Evolutionary conservation across 2,113 vertebrate species (phyloP).

Genomic region (Lota lota): DNA sequence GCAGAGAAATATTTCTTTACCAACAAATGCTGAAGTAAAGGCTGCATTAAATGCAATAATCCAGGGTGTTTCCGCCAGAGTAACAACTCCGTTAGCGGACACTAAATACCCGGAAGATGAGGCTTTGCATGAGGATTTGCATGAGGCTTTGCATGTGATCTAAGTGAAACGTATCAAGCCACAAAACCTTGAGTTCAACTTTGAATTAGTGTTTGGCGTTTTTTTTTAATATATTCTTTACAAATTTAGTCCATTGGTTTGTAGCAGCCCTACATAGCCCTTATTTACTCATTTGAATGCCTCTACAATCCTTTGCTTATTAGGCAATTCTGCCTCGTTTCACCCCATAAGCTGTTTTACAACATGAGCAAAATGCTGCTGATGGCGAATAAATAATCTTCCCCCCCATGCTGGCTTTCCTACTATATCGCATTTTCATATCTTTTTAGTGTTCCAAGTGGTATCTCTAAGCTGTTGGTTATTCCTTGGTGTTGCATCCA

Average conservation of each 20-base stretch:
- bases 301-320: slow-evolving; percentile 60
- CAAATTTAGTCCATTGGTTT: slow-evolving; percentile 30
- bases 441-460: slow-evolving; percentile 2
- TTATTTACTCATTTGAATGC: slow-evolving; percentile 32
- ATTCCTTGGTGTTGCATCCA: slow-evolving; percentile 8
- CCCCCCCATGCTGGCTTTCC: slow-evolving; percentile 45
- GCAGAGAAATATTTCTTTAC: too few species aligned
- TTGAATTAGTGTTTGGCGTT: too few species aligned
- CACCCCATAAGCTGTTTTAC: slow-evolving; percentile 55
- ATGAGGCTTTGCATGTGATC: too few species aligned
- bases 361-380: slow-evolving; percentile 60
- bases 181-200: too few species aligned
- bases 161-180: too few species aligned
- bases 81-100: too few species aligned
- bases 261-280: too few species aligned
- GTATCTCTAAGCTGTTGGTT: slow-evolving; percentile 16
- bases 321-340: slow-evolving; percentile 53
- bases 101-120: too few species aligned
- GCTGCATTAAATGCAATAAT: too few species aligned
- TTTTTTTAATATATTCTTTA: slow-evolving; percentile 6
- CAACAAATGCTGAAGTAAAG: too few species aligned
- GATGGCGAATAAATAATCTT: slow-evolving; percentile 59
- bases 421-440: slow-evolving; percentile 12
- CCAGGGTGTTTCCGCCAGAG: too few species aligned
- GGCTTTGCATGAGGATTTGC: too few species aligned